Percentiles rank a stretch among this genome's conserved stretches.
Conservation (phyloP, 2,888 invertebrate genomes). For the Nemotelus pantherinus region DNA sequence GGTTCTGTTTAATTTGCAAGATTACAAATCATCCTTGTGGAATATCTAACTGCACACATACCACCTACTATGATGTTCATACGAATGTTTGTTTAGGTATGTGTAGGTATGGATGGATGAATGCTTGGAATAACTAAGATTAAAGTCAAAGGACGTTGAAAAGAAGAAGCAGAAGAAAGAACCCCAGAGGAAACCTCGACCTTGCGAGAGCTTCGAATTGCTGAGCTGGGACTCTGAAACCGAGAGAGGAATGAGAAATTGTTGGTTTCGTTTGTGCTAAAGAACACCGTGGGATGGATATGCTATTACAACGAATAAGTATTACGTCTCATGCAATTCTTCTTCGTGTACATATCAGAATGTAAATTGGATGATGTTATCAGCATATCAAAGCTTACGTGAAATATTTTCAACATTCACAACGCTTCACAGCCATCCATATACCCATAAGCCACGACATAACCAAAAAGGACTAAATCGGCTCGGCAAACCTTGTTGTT, state of each 20-base stretch:
- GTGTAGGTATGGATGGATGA: not conserved
- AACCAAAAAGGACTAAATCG: no score
- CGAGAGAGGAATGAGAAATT: not conserved
- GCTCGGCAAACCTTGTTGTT: not conserved
- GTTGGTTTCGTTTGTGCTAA: not conserved
- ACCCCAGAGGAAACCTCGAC: no score
- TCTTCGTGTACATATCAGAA: conserved; percentile 34
- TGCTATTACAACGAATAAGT: not conserved
- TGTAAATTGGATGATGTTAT: conserved; percentile 40
- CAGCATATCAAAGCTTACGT: conserved; percentile 21
- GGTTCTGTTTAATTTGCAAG: conserved; percentile 31
- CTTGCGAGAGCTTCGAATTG: no score
- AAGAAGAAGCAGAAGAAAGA: not conserved
- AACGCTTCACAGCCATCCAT: not conserved
- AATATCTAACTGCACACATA: no score
- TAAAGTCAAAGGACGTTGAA: not conserved
- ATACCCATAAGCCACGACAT: no score
- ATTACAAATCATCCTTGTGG: not conserved
- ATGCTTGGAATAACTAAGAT: not conserved
- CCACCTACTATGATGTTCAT: no score
- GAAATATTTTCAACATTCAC: conserved; percentile 1
- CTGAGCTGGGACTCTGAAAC: not conserved
- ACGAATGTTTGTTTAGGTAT: no score
- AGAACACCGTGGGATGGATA: not conserved
- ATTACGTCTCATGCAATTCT: conserved; percentile 7